These are phyloP conservation scores for Dolichomitus sp. DNA, from an alignment of 2,888 invertebrate species.

Conservation along the genomic window DNA sequence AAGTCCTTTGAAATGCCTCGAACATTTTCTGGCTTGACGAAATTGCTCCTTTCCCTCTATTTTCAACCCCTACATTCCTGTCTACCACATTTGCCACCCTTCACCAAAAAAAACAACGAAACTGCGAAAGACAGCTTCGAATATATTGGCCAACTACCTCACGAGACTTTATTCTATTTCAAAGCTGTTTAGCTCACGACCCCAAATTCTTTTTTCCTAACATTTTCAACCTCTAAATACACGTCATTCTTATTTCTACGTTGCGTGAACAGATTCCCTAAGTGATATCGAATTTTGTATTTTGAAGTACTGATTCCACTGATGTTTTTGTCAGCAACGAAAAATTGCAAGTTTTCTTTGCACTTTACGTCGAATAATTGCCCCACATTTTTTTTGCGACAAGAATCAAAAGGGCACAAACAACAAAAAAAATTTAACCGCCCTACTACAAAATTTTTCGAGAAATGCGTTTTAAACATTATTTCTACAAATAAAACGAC, in stretches of 20 bases:
- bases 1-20: slow-evolving; percentile 22
- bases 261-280: background rate
- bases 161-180: background rate
- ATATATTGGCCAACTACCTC: slow-evolving; percentile 3
- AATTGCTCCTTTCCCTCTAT: slow-evolving; percentile 28
- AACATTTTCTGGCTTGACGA: background rate
- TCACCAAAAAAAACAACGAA: background rate
- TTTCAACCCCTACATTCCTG: slow-evolving; percentile 30
- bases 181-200: background rate
- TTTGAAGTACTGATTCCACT: too few species aligned
- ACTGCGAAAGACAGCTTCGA: slow-evolving; percentile 2
- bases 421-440: too few species aligned
- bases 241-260: background rate
- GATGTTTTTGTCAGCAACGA: too few species aligned
- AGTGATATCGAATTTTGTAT: too few species aligned
- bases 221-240: background rate
- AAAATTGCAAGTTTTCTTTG: too few species aligned
- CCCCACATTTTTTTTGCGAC: too few species aligned
- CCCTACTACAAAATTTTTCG: too few species aligned
- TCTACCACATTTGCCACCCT: slow-evolving; percentile 23
- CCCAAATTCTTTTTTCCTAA: background rate
- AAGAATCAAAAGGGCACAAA: too few species aligned
- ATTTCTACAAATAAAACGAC: background rate
- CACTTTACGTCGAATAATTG: too few species aligned
- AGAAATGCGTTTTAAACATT: background rate